Evolutionary conservation across 2,888 invertebrate genomes (phyloP).

Genomic region (Coleophora deauratella): DNA sequence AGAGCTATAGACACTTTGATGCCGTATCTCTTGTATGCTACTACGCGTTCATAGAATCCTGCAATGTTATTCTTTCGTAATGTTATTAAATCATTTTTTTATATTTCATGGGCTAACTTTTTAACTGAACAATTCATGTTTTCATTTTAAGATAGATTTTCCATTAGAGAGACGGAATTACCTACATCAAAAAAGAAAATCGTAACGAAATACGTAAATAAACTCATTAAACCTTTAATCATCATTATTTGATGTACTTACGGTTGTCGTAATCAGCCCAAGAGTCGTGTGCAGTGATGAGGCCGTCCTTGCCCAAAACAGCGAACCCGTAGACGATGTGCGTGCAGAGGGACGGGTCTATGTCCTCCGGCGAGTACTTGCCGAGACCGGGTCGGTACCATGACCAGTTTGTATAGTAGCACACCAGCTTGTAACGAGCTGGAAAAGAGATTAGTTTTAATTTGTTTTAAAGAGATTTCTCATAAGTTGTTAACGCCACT

Average conservation of each 20-base stretch:
- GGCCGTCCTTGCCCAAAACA: conserved; percentile 86
- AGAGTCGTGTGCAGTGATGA: conserved; percentile 88
- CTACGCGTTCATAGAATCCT: conserved; percentile 90
- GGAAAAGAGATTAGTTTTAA: conserved; percentile 28
- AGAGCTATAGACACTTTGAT: conserved; percentile 90
- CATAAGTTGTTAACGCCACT: too few relatives aligned
- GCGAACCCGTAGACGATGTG: conserved; percentile 96
- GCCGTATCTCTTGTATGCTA: conserved; percentile 83
- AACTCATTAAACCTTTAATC: not conserved
- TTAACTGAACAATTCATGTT: too few relatives aligned
- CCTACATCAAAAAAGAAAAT: too few relatives aligned
- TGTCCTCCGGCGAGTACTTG: conserved; percentile 89
- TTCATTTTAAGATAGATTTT: too few relatives aligned
- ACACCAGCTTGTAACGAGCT: conserved; percentile 87
- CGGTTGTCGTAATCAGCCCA: conserved; percentile 94
- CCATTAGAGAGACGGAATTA: too few relatives aligned
- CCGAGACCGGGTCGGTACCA: conserved; percentile 90
- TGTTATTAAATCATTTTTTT: conserved; percentile 1
- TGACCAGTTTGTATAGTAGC: conserved; percentile 96
- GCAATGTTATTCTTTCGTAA: conserved; percentile 3
- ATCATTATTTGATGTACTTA: too few relatives aligned
- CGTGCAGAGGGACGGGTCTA: conserved; percentile 90
- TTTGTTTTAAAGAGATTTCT: too few relatives aligned
- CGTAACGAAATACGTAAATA: not conserved
- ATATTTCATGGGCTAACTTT: not conserved